Percentiles rank a stretch among this genome's conserved stretches.
phyloP scores from a whole-genome alignment of 2,888 invertebrate species.

The Girardia tigrina region DNA sequence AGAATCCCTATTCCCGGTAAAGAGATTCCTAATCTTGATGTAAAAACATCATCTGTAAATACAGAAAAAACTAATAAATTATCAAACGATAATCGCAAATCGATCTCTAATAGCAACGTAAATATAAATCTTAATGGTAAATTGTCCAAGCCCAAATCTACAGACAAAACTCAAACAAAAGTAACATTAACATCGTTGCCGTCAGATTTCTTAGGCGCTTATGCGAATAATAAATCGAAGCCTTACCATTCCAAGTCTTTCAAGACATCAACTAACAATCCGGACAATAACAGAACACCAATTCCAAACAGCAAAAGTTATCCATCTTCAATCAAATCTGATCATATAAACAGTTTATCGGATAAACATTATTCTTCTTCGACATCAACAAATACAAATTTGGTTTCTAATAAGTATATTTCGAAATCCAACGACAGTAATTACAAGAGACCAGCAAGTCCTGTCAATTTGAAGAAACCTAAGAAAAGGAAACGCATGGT shows the following conservation, averaged over 20 bases:
- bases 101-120: neutral
- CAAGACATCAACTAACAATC: neutral
- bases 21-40: neutral
- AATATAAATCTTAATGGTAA: neutral
- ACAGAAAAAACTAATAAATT: neutral
- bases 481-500: slow-evolving; percentile 3
- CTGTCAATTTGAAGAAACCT: neutral
- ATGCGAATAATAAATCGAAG: slow-evolving; percentile 5
- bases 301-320: neutral
- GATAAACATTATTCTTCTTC: neutral
- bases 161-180: neutral
- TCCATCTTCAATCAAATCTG: slow-evolving; percentile 2
- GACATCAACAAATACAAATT: neutral
- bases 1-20: neutral
- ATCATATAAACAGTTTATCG: neutral
- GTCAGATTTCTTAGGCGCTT: slow-evolving; percentile 8
- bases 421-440: neutral
- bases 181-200: neutral
- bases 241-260: slow-evolving; percentile 17
- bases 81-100: neutral
- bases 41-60: neutral
- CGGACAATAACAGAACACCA: neutral
- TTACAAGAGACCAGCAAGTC: neutral
- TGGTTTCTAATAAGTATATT: neutral
- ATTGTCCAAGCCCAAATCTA: neutral